Base-by-base conservation (phyloP, 2,888 invertebrate species). In the Rhagophthalmus giganteus region DNA sequence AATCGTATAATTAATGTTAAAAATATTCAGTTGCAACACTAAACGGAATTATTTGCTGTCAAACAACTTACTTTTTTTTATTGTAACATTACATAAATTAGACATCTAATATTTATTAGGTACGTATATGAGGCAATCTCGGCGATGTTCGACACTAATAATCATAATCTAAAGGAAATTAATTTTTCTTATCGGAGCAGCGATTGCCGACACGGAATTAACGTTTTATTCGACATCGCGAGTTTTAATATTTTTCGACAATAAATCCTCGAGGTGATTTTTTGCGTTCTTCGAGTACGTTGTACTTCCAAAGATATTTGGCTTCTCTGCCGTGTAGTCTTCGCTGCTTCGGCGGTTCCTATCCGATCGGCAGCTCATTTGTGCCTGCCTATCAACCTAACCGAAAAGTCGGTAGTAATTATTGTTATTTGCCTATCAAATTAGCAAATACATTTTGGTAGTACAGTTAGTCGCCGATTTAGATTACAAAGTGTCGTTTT, bases 341-440 rank as follows among this genome's bases (percentile, higher is more conserved):
- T n/a, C 12, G 37, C 15, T 12, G 39, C 15, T 42, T 42, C 34
- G 7, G 27, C 33, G 27, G n/a, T n/a, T n/a, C n/a, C n/a, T n/a
- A n/a, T n/a, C n/a, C n/a, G n/a, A n/a, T n/a, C n/a, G n/a, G 30
- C 9, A 39, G 8, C 42, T 42, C 34, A 33, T 32, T 41, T 32
- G 11, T 24, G 26, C 27, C 33, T 28, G 45, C 34, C 30, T 11
- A 45, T 45, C 37, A 37, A 37, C n/a, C 24, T 44, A 37, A 12
- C 30, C 25, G 30, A 45, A 34, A 37, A 30, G 24, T 45, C 12
- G 15, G 16, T 14, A 15, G 13, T 37, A 45, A 45, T 45, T 45
- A 37, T 37, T 45, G 30, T 13, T 45, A 35, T 45, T 45, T 45
- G 11, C 20, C 44, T 10, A 28, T 20, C 28, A 15, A 33, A 45